Evolutionary conservation across 2,113 vertebrate genomes (phyloP), one percentile per base, ranked within the genome.

Genomic region (Tamias sibiricus): DNA sequence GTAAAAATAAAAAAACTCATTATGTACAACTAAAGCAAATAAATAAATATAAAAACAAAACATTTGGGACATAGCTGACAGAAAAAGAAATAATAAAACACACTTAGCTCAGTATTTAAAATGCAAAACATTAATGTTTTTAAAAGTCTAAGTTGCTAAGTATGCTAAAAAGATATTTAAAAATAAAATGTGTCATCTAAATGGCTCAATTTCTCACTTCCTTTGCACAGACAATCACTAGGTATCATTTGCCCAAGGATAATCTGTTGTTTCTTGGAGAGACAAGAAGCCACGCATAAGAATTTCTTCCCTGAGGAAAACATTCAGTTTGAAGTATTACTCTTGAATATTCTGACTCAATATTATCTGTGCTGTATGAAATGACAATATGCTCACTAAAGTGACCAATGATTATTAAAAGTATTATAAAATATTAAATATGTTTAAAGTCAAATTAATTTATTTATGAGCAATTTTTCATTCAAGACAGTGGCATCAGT

Each of bases 61-160:
- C 62, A 4, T 37, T 69, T 84, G 5, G 8, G 11, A 37, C 44
- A 1, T 42, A 54, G 8, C 19, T 59, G 40, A 40, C 40, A 64
- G 22, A 59, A 19, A 80, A 91, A 40, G 49, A 90, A n/a, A n/a
- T n/a, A n/a, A 47, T 54, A 77, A 62, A 95, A n/a, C 22, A 14
- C 4, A 57, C 35, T 4, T 75, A 47, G 8, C 22, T 57, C 13
- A 74, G 5, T 8, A 54, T 82, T 87, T 54, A 75, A 72, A 81
- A 47, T n/a, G 0, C 13, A 95, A 77, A 2, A 5, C 4, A 24
- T 20, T 40, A 64, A 42, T 44, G 6, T 49, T 9, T 10, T 83
- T 59, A 57, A 7, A 7, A 62, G 11, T 57, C 0, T 8, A 16
- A 62, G 9, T 6, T 79, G 13, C 28, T 28, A 35, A 79, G 35